phyloP scores from a whole-genome alignment of 2,797 vertebrate genomes.

The Astyanax mexicanus region DNA sequence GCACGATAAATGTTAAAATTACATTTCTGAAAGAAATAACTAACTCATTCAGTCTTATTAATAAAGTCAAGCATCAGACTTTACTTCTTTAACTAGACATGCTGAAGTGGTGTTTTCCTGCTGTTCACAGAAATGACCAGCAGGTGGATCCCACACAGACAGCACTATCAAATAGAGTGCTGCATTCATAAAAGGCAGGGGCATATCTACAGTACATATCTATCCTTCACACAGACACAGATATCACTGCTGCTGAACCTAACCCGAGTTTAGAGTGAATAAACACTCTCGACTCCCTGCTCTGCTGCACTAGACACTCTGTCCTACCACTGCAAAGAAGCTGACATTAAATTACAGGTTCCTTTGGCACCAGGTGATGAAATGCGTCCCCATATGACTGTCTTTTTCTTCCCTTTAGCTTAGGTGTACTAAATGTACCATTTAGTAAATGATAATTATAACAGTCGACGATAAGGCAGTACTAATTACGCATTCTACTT shows the following conservation, averaged over 20 bases:
- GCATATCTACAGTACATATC: not conserved
- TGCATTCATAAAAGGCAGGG: slow-evolving; percentile 31
- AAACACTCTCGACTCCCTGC: not conserved
- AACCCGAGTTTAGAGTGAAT: not conserved
- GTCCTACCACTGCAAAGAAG: not conserved
- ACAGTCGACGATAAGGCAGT: slow-evolving; percentile 14
- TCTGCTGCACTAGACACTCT: not conserved
- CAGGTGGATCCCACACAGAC: slow-evolving; percentile 28
- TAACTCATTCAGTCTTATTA: no score
- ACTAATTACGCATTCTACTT: not conserved
- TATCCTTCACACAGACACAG: not conserved
- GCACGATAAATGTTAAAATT: no score
- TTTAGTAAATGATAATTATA: not conserved
- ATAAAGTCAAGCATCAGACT: not conserved
- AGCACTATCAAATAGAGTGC: not conserved
- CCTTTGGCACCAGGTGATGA: not conserved
- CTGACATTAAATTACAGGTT: slow-evolving; percentile 3
- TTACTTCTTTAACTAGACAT: not conserved
- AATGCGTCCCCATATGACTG: not conserved
- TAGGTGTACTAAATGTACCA: not conserved
- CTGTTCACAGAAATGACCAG: slow-evolving; percentile 35
- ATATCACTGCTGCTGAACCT: not conserved
- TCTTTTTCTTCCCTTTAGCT: not conserved
- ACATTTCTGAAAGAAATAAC: no score
- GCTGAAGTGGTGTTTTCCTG: not conserved